These are phyloP conservation scores for Scalopus aquaticus DNA, from an alignment of 2,113 vertebrate genomes.

Conservation along the genomic window DNA sequence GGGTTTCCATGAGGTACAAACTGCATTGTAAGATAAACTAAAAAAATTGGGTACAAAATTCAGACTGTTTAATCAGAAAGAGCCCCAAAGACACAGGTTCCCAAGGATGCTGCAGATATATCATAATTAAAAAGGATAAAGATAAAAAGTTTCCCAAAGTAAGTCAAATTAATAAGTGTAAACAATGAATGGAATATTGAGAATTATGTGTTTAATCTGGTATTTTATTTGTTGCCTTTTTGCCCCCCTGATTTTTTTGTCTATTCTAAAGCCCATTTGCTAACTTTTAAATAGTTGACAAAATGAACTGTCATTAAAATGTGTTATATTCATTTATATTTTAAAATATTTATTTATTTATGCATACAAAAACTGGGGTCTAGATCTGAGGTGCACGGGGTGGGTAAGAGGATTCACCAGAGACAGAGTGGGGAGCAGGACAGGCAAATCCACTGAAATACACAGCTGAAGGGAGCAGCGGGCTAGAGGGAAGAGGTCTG, in stretches of 20 bases:
- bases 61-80: not conserved
- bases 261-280: not conserved
- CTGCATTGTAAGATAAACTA: conserved; percentile 36
- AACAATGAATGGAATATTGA: not conserved
- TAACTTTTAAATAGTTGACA: not conserved
- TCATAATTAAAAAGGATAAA: not conserved
- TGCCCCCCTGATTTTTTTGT: not conserved
- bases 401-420: too few species aligned
- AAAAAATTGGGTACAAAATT: not conserved
- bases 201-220: not conserved
- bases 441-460: too few species aligned
- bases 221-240: too few species aligned
- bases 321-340: not conserved
- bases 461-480: too few species aligned
- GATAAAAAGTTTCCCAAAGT: conserved; percentile 42
- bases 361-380: not conserved
- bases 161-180: not conserved
- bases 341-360: not conserved
- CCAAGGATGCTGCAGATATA: not conserved
- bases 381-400: too few species aligned
- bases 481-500: too few species aligned
- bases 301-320: not conserved
- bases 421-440: too few species aligned
- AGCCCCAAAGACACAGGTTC: not conserved
- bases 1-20: not conserved